phyloP scores from a whole-genome alignment of 2,888 invertebrate species.

The Dromius quadrimaculatus region DNA sequence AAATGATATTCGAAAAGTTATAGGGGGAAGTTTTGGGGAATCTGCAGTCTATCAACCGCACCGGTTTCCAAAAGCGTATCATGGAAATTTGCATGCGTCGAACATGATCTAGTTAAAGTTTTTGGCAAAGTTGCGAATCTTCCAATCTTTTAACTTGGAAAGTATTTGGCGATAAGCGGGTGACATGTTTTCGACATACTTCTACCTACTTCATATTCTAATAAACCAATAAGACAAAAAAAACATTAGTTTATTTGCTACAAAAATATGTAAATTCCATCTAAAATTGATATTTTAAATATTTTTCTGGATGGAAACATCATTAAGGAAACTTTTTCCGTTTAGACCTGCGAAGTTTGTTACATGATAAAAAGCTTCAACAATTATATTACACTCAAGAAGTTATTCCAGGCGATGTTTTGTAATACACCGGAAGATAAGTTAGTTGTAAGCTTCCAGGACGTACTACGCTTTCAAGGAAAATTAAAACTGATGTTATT shows the following conservation, averaged over 20 bases:
- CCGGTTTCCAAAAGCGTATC: background rate
- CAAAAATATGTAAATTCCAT: too few relatives aligned
- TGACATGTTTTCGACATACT: too few relatives aligned
- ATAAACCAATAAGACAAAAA: too few relatives aligned
- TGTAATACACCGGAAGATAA: constrained; percentile 30
- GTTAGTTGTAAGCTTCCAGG: constrained; percentile 8
- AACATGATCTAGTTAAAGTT: too few relatives aligned
- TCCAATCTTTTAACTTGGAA: too few relatives aligned
- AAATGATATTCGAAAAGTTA: background rate
- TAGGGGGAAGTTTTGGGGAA: background rate
- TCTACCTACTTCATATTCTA: too few relatives aligned
- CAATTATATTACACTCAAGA: constrained; percentile 47
- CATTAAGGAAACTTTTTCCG: constrained; percentile 36
- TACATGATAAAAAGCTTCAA: constrained; percentile 20
- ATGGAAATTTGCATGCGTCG: background rate
- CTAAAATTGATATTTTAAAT: too few relatives aligned
- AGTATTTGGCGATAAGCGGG: too few relatives aligned
- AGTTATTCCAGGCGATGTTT: constrained; percentile 35
- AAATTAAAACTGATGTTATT: too few relatives aligned
- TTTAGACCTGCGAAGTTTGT: constrained; percentile 13
- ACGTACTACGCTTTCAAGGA: too few relatives aligned
- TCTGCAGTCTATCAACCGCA: background rate
- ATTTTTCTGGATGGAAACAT: constrained; percentile 3
- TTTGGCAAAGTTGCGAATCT: too few relatives aligned
- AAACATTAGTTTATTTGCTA: too few relatives aligned